A percentile compares a stretch with the other conserved stretches of the same genome.
phyloP scores from a whole-genome alignment of 2,113 vertebrate genomes.

The Rhegmatorhina hoffmannsi region DNA sequence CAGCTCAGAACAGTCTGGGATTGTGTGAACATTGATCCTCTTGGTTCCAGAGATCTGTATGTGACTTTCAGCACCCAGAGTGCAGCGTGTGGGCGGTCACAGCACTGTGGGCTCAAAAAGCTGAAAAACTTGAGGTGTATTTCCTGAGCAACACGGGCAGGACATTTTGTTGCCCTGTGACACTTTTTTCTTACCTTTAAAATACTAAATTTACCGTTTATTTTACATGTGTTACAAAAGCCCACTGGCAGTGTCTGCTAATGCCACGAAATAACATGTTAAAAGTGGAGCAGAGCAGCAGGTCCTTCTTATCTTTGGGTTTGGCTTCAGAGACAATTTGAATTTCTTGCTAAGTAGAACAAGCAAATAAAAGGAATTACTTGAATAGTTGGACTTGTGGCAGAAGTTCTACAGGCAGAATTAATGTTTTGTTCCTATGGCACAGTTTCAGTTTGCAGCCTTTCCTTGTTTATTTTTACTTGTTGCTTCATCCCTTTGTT shows the following conservation, averaged over 20 bases:
- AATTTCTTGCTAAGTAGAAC: background rate
- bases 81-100: background rate
- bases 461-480: slow-evolving; percentile 1
- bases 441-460: background rate
- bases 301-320: background rate
- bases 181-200: background rate
- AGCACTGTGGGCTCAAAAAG: rapidly evolving
- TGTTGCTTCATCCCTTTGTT: background rate
- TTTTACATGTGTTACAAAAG: background rate
- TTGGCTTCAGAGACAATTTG: background rate
- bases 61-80: background rate
- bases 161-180: background rate
- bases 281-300: background rate
- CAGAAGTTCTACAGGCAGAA: background rate
- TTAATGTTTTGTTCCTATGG: slow-evolving; percentile 30
- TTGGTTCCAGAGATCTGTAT: too few species aligned
- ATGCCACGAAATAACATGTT: background rate
- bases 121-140: background rate
- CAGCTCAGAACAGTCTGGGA: too few species aligned
- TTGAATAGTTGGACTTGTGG: background rate
- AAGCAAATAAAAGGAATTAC: background rate
- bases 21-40: background rate
- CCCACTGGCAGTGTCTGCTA: background rate
- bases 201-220: background rate
- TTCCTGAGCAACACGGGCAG: background rate